Base-by-base conservation (phyloP, 2,797 vertebrate genomes). In the Lycodopsis pacificus region DNA sequence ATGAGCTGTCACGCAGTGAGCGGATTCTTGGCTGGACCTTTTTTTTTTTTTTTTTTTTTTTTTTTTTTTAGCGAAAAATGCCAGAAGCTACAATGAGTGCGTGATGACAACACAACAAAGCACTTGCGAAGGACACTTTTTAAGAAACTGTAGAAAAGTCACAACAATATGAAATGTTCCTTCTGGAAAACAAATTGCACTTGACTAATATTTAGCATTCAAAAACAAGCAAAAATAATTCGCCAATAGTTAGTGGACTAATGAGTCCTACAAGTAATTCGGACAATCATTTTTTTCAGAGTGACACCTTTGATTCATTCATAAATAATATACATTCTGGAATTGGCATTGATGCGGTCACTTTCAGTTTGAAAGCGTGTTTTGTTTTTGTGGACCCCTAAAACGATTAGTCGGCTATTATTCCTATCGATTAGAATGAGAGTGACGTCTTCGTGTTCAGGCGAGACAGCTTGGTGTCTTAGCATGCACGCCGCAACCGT, bases 111-210 rank as follows among this genome's bases (percentile, higher is more conserved):
- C 65, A 9, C 46, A 5, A 48, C 15, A 80, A 79, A 82, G 81
- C 84, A 81, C 83, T 69, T 81, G 80, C 71, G 88, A 88, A 85
- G 54, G 80, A 83, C 84, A 91, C 78, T 86, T 93, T 90, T 93
- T 91, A 83, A 85, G 86, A 93, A 93, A 91, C 81, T 54, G 83
- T 91, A 92, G 86, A 92, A 93, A 93, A 93, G 79, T 86, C 73
- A 79, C 77, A 88, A 88, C 76, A 63, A 85, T 92, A 88, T 83
- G 88, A 93, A 92, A 92, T 81, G 73, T 82, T 62, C 62, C 72
- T 78, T 57, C 58, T 80, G 78, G 46, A 82, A 86, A 84, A 87
- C 1, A 34, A 78, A 66, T 12, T 64, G 49, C 36, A 86, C 75
- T 73, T 40, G 17, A 67, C 67, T 81, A 78, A 83, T 25, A 15